phyloP scores from a whole-genome alignment of 2,797 vertebrate genomes.

The Falco novaeseelandiae region DNA sequence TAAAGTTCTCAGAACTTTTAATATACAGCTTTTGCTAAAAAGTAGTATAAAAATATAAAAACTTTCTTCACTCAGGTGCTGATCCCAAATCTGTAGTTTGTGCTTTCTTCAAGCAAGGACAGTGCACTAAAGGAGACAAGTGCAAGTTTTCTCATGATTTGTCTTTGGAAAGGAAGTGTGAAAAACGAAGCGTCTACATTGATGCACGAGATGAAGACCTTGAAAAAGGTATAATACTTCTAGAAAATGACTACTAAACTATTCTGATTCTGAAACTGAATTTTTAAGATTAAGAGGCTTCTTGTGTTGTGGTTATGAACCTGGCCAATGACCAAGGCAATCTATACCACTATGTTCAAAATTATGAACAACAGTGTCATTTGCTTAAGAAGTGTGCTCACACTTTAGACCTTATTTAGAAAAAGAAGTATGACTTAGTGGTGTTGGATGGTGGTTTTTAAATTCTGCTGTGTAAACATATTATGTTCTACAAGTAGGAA shows the following conservation, averaged over 20 bases:
- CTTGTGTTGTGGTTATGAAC: background rate
- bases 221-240: conserved; percentile 85
- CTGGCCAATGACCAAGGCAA: background rate
- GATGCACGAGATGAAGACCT: conserved; percentile 95
- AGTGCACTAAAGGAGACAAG: conserved; percentile 97
- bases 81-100: conserved; percentile 98
- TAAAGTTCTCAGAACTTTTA: background rate
- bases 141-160: conserved; percentile 98
- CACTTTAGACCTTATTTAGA: background rate
- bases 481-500: background rate
- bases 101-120: conserved; percentile 98
- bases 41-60: background rate
- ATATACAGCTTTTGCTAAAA: background rate
- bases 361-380: background rate
- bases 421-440: background rate
- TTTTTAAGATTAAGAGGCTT: background rate
- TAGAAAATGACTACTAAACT: background rate
- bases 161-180: conserved; percentile 93
- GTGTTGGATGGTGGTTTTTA: background rate
- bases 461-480: fast-evolving
- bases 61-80: conserved; percentile 80
- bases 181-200: conserved; percentile 94
- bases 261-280: background rate
- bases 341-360: fast-evolving
- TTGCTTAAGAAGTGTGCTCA: background rate